phyloP scores from a whole-genome alignment of 2,888 invertebrate species.

The Habrosyne pyritoides region DNA sequence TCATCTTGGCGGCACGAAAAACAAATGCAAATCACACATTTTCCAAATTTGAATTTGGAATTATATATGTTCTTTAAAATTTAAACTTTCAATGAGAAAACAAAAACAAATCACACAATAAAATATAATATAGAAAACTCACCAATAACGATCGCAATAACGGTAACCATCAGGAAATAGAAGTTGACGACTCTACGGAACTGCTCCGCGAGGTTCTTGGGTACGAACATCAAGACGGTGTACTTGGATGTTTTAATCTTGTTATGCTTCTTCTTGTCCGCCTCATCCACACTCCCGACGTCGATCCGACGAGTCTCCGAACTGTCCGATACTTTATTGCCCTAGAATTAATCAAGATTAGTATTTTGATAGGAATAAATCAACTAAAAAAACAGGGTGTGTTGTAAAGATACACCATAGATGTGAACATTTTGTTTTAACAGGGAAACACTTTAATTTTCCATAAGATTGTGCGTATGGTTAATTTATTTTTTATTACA shows the following conservation, averaged over 20 bases:
- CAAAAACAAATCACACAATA: neutral
- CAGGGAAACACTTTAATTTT: too few relatives aligned
- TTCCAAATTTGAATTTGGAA: too few relatives aligned
- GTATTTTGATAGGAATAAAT: neutral
- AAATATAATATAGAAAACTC: conserved; percentile 40
- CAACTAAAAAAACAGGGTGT: neutral
- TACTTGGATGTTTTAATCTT: conserved; percentile 88
- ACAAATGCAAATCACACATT: too few relatives aligned
- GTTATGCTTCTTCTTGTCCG: conserved; percentile 73
- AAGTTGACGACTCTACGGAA: conserved; percentile 93
- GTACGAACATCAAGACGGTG: conserved; percentile 89
- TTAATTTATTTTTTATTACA: too few relatives aligned
- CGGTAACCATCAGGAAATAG: conserved; percentile 90
- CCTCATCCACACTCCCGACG: conserved; percentile 77
- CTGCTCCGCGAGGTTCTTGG: conserved; percentile 92
- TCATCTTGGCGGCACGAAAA: too few relatives aligned
- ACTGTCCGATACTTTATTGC: conserved; percentile 82
- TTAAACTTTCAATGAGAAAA: too few relatives aligned
- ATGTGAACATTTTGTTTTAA: too few relatives aligned
- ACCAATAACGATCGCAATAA: conserved; percentile 87
- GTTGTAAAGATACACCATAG: too few relatives aligned
- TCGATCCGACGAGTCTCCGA: conserved; percentile 84
- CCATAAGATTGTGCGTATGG: too few relatives aligned
- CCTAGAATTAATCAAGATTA: conserved; percentile 61
- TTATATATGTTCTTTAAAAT: too few relatives aligned